Percentiles rank a stretch among this genome's conserved stretches.
phyloP scores from a whole-genome alignment of 23 tunicate genomes.

The Aplidium turbinatum region DNA sequence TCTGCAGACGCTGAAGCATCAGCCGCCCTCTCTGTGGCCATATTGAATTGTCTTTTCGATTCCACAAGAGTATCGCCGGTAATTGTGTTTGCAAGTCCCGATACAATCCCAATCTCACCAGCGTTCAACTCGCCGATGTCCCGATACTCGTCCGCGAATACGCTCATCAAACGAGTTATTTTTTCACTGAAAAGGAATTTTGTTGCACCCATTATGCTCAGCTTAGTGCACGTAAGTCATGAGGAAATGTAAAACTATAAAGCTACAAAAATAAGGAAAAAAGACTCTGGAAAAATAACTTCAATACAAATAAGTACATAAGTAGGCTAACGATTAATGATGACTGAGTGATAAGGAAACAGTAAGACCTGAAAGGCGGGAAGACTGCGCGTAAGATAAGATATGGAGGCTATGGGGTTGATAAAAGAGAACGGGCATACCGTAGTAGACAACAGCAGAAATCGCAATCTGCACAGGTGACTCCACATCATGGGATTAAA shows the following conservation, averaged over 20 bases:
- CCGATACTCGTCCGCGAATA: conserved; percentile 69
- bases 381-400: too few relatives aligned
- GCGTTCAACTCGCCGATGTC: conserved; percentile 22
- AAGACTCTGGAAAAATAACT: not conserved
- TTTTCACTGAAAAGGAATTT: conserved; percentile 56
- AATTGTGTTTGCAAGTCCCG: conserved; percentile 62
- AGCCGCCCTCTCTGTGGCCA: conserved; percentile 17
- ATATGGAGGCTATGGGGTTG: too few relatives aligned
- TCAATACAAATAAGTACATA: not conserved
- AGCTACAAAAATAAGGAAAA: not conserved
- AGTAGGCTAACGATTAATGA: not conserved
- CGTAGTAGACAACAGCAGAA: too few relatives aligned
- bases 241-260: too few relatives aligned
- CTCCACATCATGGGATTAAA: too few relatives aligned
- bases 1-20: too few relatives aligned
- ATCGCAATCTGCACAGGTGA: too few relatives aligned
- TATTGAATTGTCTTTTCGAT: conserved; percentile 29
- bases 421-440: too few relatives aligned
- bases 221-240: too few relatives aligned
- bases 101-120: conserved; percentile 63
- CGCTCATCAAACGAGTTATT: conserved; percentile 34
- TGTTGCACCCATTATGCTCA: not conserved
- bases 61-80: conserved; percentile 82
- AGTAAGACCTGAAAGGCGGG: too few relatives aligned
- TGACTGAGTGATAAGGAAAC: too few relatives aligned